A percentile compares a stretch with the other conserved stretches of the same genome.
phyloP scores from a whole-genome alignment of 1,140 invertebrate species.

The Elymnias hypermnestra region DNA sequence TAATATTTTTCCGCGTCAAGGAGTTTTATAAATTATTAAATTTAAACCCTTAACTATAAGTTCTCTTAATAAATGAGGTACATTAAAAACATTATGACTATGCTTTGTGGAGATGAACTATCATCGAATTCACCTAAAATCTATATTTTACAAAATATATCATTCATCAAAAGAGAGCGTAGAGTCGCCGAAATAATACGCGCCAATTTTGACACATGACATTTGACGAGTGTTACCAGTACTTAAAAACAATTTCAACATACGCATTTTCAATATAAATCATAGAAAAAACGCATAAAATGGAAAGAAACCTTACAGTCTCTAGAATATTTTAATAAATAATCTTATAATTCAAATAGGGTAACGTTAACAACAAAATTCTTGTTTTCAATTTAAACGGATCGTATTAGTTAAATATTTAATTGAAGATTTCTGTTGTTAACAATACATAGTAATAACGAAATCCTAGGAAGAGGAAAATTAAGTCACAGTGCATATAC shows the following conservation, averaged over 20 bases:
- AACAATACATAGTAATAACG: constrained; percentile 31
- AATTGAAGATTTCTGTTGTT: constrained; percentile 6
- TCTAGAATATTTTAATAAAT: constrained; percentile 63
- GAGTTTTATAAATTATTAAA: constrained; percentile 45
- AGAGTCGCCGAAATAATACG: constrained; percentile 3
- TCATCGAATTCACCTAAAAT: constrained; percentile 37
- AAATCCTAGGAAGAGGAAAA: constrained; percentile 56
- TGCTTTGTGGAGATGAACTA: constrained; percentile 42
- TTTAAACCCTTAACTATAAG: constrained; percentile 51
- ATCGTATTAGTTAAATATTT: constrained; percentile 1
- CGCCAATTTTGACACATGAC: constrained; percentile 32
- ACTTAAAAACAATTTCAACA: constrained; percentile 62
- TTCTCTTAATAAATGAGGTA: constrained; percentile 70
- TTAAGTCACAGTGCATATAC: too few relatives aligned
- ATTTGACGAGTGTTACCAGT: constrained; percentile 30
- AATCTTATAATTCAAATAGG: constrained; percentile 34
- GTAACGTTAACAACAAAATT: constrained; percentile 19
- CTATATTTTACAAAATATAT: constrained; percentile 54
- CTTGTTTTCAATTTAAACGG: constrained; percentile 12
- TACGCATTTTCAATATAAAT: constrained; percentile 56
- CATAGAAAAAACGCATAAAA: constrained; percentile 66
- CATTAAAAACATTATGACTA: constrained; percentile 71
- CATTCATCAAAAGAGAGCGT: constrained; percentile 31
- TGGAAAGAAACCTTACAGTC: constrained; percentile 61
- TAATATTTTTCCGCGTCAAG: constrained; percentile 10